Evolutionary conservation across 2,113 vertebrate species (phyloP), one percentile per base, ranked within the genome.

Genomic region (Toxotes chatareus): DNA sequence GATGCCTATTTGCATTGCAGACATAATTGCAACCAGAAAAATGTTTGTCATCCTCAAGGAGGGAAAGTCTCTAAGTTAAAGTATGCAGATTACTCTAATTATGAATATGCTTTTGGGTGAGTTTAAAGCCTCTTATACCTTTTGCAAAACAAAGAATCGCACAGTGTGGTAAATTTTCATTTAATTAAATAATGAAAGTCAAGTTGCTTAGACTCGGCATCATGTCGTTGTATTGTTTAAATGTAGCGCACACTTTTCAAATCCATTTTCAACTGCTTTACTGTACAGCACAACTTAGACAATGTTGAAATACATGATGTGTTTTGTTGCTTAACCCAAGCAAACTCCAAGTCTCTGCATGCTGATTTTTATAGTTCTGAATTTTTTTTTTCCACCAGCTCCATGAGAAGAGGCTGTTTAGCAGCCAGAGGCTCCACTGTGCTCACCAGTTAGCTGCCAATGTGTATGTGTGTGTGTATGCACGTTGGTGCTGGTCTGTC

Each of bases 61-160:
- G 73, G 71, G 31, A 55, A 70, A 84, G 55, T 60, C 38, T 16
- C n/a, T 66, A 23, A 88, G 76, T 56, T 80, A 12, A 84, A 61
- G 62, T 21, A 65, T 59, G 73, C 2, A 66, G 74, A 91, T 91
- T 67, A 79, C 84, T 79, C 72, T 87, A 62, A 82, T 91, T 84
- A 84, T 72, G 42, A 51, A 59, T 13, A 34, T 12, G 27, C 11
- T 11, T 70, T 72, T 70, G 5, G 8, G 31, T 17, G 61, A 49
- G 63, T 74, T 68, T 60, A 27, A 23, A 10, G 17, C 4, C 8
- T 12, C 14, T 1, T 7, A 19, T 0, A 12, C 53, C 53, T 55
- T 55, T 21, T 42, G 2, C 71, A 76, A 47, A 27, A 49, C 53
- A 13, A 9, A 59, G n/a, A 38, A 19, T 36, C 13, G 5, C 8